These are phyloP conservation scores for Acleris holmiana DNA, from an alignment of 2,888 invertebrate species.

Conservation along the genomic window DNA sequence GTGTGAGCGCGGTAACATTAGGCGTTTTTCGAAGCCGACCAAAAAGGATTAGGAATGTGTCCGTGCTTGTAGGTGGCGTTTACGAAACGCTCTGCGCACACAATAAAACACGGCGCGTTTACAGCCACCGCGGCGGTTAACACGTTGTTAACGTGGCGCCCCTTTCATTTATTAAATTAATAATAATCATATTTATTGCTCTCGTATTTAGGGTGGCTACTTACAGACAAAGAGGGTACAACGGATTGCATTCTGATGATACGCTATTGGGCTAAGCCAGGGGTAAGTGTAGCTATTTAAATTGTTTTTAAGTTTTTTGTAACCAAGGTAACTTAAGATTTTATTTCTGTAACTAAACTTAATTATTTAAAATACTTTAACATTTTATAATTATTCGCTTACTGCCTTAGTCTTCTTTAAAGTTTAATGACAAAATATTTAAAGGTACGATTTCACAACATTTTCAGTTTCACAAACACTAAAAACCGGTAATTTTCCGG, in stretches of 20 bases:
- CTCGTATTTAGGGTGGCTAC: constrained; percentile 16
- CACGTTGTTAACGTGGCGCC: constrained; percentile 55
- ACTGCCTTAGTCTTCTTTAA: no score
- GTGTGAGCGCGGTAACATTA: constrained; percentile 31
- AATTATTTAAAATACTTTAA: no score
- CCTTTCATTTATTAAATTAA: constrained; percentile 60
- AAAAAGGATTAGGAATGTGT: constrained; percentile 28
- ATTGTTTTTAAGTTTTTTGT: no score
- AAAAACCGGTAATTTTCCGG: not conserved
- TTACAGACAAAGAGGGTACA: not conserved
- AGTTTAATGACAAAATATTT: no score
- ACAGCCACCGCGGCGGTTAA: constrained; percentile 51
- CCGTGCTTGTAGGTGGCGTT: constrained; percentile 44
- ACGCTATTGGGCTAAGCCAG: no score
- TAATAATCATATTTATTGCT: constrained; percentile 52
- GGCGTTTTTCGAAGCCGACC: constrained; percentile 22
- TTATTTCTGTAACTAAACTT: no score
- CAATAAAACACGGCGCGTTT: constrained; percentile 49
- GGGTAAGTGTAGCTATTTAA: no score
- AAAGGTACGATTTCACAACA: no score
- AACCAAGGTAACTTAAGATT: no score
- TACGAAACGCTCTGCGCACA: constrained; percentile 43
- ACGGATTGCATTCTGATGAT: no score
- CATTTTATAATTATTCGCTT: no score
- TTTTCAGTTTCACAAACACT: no score